phyloP scores from a whole-genome alignment of 2,113 vertebrate species.

The Coregonus clupeaformis region DNA sequence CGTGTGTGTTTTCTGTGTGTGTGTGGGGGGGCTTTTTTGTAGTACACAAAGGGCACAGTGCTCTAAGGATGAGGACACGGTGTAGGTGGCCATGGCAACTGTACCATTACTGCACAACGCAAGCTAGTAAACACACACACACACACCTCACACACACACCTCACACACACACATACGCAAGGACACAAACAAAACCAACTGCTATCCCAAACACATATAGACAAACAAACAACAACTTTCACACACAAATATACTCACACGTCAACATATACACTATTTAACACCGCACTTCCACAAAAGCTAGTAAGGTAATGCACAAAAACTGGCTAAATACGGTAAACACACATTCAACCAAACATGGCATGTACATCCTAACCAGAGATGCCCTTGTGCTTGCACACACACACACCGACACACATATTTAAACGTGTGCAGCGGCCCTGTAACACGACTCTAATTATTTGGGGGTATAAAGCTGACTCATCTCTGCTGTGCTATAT shows the following conservation, averaged over 20 bases:
- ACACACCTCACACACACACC: too few relatives aligned
- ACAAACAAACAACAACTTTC: slow-evolving; percentile 1
- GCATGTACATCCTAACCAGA: slow-evolving; percentile 18
- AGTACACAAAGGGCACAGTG: slow-evolving; percentile 11
- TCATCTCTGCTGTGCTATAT: slow-evolving; percentile 29
- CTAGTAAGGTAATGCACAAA: too few relatives aligned
- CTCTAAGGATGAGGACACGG: slow-evolving; percentile 12
- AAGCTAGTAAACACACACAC: slow-evolving; percentile 8
- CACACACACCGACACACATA: too few relatives aligned
- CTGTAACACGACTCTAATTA: slow-evolving; percentile 48
- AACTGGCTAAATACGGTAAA: not conserved
- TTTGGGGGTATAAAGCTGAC: slow-evolving; percentile 44
- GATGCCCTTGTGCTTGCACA: slow-evolving; percentile 47
- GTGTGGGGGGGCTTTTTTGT: not conserved
- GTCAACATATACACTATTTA: not conserved
- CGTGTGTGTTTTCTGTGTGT: slow-evolving; percentile 18
- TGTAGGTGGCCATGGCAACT: slow-evolving; percentile 40
- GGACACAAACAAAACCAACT: too few relatives aligned
- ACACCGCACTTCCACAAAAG: not conserved
- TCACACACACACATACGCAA: slow-evolving; percentile 6
- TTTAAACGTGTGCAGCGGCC: slow-evolving; percentile 52
- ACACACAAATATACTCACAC: slow-evolving; percentile 5
- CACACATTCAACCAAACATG: slow-evolving; percentile 6
- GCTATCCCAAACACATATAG: not conserved
- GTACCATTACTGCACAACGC: slow-evolving; percentile 22